These are phyloP conservation scores for Blastobasis lacticolella DNA, from an alignment of 2,888 invertebrate genomes.

Conservation along the genomic window DNA sequence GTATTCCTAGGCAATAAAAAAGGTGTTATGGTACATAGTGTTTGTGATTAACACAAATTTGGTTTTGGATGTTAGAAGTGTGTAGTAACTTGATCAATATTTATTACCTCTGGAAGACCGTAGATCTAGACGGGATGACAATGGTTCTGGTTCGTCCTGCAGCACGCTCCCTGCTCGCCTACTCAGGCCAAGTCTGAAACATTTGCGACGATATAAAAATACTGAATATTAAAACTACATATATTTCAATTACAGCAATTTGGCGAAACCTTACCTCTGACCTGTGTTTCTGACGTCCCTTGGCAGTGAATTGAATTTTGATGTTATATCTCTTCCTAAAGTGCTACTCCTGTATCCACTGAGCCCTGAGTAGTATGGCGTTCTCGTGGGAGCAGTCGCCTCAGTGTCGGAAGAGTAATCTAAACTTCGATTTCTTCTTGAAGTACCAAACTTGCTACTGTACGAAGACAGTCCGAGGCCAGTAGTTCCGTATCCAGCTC, in stretches of 20 bases:
- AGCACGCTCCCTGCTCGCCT: constrained; percentile 62
- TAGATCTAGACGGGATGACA: constrained; percentile 64
- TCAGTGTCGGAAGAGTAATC: constrained; percentile 98
- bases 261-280: constrained; percentile 62
- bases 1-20: too few relatives aligned
- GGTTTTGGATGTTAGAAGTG: background rate
- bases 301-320: constrained; percentile 83
- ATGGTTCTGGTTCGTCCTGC: constrained; percentile 64
- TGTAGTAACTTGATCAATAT: too few relatives aligned
- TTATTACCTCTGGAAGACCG: constrained; percentile 68
- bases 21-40: background rate
- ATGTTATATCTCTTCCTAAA: constrained; percentile 74
- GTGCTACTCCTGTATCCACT: constrained; percentile 67
- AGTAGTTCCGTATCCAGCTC: constrained; percentile 55
- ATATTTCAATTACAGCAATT: too few relatives aligned
- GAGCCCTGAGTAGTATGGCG: constrained; percentile 81
- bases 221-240: too few relatives aligned
- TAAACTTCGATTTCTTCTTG: constrained; percentile 84
- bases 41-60: constrained; percentile 11
- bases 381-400: constrained; percentile 85
- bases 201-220: too few relatives aligned
- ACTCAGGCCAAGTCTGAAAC: constrained; percentile 45
- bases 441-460: constrained; percentile 74
- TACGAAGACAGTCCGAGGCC: constrained; percentile 59
- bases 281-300: constrained; percentile 77